Base-by-base conservation (phyloP, 2,113 vertebrate species). In the Halichoerus grypus region DNA sequence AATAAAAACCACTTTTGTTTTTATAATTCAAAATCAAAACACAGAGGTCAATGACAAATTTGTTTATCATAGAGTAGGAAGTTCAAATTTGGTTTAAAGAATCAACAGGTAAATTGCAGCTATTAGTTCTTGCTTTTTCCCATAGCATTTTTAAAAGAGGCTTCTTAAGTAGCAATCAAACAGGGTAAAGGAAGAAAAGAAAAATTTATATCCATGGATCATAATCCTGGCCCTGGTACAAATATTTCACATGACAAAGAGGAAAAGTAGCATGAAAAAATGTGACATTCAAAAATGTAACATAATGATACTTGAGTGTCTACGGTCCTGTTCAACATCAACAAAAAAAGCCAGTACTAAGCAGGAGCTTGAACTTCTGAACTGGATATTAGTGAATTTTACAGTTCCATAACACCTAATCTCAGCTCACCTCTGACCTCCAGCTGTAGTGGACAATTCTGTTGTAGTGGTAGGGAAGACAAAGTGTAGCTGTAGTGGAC, bases 21-120 rank as follows among this genome's bases (percentile, higher is more conserved):
- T 83, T 77, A 49, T 46, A 91, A 91, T 95, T 92, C 16, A 88
- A 88, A 85, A 72, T 57, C 3, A 7, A 61, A 89, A 86, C 11
- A 86, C 33, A 79, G 36, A 42, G 28, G 6, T 55, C 46, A 86
- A 14, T 26, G 55, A n/a, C 46, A 94, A 71, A 69, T 85, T 80
- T 65, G 49, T 55, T 24, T 63, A 72, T 76, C 57, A 59, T 83
- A 72, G 14, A 91, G 13, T n/a, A 82, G 49, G 5, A 92, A 3
- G 2, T 61, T 91, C n/a, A 88, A 55, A 84, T 80, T 74, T 33
- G 22, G 22, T 33, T 84, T 91, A 33, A 49, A 15, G 10, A 42
- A 49, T 8, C 67, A 90, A 71, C 12, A 92, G 3, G 72, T 31
- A 46, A 51, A 59, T 33, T 57, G 5, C 5, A 71, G 19, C 19